Percentiles rank a stretch among this genome's conserved stretches.
These are phyloP conservation scores for Aphodius granarius DNA, from an alignment of 2,888 invertebrate genomes.

Conservation along the genomic window DNA sequence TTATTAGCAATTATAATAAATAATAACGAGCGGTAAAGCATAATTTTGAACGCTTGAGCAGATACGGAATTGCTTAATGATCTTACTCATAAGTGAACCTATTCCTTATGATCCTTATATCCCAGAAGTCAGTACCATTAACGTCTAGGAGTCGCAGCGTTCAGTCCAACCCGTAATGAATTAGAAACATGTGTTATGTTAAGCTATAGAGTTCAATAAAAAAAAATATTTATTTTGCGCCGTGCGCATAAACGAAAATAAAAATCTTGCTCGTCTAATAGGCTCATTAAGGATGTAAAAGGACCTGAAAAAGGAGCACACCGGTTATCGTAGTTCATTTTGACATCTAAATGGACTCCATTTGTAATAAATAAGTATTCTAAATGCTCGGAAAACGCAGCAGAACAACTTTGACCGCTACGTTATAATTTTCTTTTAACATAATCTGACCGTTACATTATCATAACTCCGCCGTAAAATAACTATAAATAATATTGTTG, in stretches of 20 bases:
- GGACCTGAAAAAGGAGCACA: neutral
- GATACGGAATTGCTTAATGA: neutral
- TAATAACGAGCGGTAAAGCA: neutral
- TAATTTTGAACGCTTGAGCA: neutral
- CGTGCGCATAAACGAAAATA: neutral
- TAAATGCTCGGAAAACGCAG: neutral
- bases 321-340: neutral
- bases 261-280: neutral
- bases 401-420: neutral
- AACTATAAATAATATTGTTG: slow-evolving; percentile 10
- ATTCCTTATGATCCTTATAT: neutral
- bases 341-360: neutral
- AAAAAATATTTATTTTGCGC: neutral
- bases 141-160: neutral
- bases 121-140: neutral
- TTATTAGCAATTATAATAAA: neutral
- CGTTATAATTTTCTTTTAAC: slow-evolving; percentile 11
- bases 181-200: neutral
- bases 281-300: neutral
- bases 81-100: neutral
- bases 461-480: slow-evolving; percentile 11
- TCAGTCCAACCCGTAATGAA: neutral
- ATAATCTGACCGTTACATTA: slow-evolving; percentile 8
- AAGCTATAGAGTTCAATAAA: neutral
- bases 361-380: neutral